Conservation (phyloP, 2,797 vertebrate genomes). For the Bovichtus diacanthus region DNA sequence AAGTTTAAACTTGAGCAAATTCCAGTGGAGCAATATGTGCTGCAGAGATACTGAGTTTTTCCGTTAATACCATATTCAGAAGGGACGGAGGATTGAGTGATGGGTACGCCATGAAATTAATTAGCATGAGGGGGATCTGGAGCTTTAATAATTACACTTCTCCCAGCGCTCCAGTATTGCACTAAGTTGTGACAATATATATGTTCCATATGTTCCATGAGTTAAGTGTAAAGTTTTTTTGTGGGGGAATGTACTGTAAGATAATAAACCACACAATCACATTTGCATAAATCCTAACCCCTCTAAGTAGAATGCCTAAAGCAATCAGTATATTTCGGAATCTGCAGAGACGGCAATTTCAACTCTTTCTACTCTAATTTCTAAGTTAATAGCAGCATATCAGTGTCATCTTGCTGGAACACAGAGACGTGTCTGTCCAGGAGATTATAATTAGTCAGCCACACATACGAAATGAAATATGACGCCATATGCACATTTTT, state of each 20-base stretch:
- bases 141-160: constrained; percentile 45
- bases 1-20: constrained; percentile 9
- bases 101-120: constrained; percentile 26
- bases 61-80: constrained; percentile 22
- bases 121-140: constrained; percentile 44
- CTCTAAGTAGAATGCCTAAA: constrained; percentile 35
- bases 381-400: constrained; percentile 65
- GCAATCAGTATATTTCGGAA: constrained; percentile 53
- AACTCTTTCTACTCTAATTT: constrained; percentile 50
- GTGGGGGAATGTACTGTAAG: constrained; percentile 17
- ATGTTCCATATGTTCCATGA: constrained; percentile 42
- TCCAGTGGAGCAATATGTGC: neutral
- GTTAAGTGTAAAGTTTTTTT: constrained; percentile 23
- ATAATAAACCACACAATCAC: constrained; percentile 64
- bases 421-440: constrained; percentile 29
- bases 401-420: constrained; percentile 57
- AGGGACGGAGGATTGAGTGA: constrained; percentile 42
- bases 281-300: constrained; percentile 65
- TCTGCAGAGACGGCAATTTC: constrained; percentile 47
- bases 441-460: constrained; percentile 44
- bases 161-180: constrained; percentile 19
- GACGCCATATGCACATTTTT: constrained; percentile 51
- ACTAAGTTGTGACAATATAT: constrained; percentile 18
- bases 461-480: constrained; percentile 45
- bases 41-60: constrained; percentile 26